Percentiles rank a stretch among this genome's conserved stretches.
Conservation (phyloP, 1,140 invertebrate genomes). For the Phocides pigmalion region DNA sequence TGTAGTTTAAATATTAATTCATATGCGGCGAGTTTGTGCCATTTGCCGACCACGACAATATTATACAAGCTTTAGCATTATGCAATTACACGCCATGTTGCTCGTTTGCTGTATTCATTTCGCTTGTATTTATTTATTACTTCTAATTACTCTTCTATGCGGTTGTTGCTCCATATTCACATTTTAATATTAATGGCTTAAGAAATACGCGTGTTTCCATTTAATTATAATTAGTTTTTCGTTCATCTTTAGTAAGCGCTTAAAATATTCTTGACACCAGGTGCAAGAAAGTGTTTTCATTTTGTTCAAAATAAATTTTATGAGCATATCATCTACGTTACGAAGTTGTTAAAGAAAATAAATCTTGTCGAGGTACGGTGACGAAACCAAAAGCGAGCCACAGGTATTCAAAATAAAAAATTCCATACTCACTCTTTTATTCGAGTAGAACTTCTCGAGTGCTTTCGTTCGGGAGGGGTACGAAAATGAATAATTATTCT, state of each 20-base stretch:
- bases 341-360: slow-evolving; percentile 31
- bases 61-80: slow-evolving; percentile 13
- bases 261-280: slow-evolving; percentile 19
- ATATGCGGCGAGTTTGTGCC: background rate
- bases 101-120: slow-evolving; percentile 5
- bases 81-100: slow-evolving; percentile 19
- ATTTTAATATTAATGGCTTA: no score
- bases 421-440: slow-evolving; percentile 50
- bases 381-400: slow-evolving; percentile 15
- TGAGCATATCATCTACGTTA: slow-evolving; percentile 32
- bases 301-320: slow-evolving; percentile 31
- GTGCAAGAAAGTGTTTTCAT: slow-evolving; percentile 22
- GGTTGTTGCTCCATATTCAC: background rate
- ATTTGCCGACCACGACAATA: slow-evolving; percentile 14
- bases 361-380: slow-evolving; percentile 34
- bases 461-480: slow-evolving; percentile 52
- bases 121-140: slow-evolving; percentile 12
- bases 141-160: slow-evolving; percentile 8
- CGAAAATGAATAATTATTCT: slow-evolving; percentile 79
- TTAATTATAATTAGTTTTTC: slow-evolving; percentile 8
- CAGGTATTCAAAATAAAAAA: slow-evolving; percentile 48
- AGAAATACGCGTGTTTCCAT: background rate
- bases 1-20: background rate
- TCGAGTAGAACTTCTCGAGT: slow-evolving; percentile 59
- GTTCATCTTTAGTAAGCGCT: slow-evolving; percentile 5